These are phyloP conservation scores for Pristionchus exspectatus DNA, from an alignment of 2,888 invertebrate species.

Conservation along the genomic window DNA sequence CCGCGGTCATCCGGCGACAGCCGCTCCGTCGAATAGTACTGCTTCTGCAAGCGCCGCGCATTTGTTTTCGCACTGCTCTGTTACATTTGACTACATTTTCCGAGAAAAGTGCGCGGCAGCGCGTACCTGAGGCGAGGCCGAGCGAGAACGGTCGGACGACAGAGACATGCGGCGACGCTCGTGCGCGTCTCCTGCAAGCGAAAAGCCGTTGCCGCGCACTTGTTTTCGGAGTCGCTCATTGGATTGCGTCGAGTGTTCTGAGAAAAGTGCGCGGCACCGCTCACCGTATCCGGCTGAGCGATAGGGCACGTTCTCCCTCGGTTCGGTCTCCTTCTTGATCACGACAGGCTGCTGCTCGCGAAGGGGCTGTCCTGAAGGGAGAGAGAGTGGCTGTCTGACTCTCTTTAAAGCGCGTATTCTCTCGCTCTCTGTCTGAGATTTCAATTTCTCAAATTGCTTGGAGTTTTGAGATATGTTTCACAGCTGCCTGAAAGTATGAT, in stretches of 20 bases:
- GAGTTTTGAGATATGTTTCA: no score
- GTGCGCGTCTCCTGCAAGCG: conserved; percentile 68
- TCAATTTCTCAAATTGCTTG: no score
- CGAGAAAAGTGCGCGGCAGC: conserved; percentile 32
- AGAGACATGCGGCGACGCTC: conserved; percentile 72
- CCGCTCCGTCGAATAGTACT: conserved; percentile 62
- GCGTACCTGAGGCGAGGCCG: conserved; percentile 62
- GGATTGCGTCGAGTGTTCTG: background rate
- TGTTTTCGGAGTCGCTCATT: background rate
- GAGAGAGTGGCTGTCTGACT: background rate
- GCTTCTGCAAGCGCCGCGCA: conserved; percentile 41
- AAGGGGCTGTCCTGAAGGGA: conserved; percentile 55
- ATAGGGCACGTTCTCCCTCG: conserved; percentile 74
- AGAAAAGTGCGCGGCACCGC: background rate
- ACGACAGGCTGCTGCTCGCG: conserved; percentile 65
- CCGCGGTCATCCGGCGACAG: conserved; percentile 61
- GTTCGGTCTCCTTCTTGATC: conserved; percentile 69
- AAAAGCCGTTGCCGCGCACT: conserved; percentile 22
- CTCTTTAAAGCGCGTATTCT: no score
- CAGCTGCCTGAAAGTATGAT: no score
- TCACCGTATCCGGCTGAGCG: conserved; percentile 75
- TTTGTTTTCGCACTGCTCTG: background rate
- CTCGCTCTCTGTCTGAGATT: no score
- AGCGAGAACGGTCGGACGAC: conserved; percentile 71
- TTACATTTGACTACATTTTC: background rate